Percentiles rank a stretch among this genome's conserved stretches.
Evolutionary conservation across 2,797 vertebrate species (phyloP).

Genomic region (Silurus lanzhouensis): DNA sequence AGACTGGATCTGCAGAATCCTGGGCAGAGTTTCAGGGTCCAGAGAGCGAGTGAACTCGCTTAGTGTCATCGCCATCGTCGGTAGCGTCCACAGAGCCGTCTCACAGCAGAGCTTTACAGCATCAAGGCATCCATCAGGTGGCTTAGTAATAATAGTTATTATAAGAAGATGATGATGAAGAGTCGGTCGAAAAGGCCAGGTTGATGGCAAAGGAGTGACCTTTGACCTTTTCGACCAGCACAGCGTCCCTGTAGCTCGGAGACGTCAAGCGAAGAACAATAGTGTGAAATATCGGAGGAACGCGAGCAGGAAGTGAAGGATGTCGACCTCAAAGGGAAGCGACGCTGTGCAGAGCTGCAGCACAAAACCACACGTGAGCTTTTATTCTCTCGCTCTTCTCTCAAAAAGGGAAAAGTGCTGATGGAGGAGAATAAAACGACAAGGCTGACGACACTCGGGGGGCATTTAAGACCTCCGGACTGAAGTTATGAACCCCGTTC

Average conservation of each 20-base stretch:
- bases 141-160: not conserved
- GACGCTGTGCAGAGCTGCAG: conserved; percentile 25
- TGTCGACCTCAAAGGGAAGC: conserved; percentile 8
- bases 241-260: not conserved
- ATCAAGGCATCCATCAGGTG: not conserved
- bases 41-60: conserved; percentile 77
- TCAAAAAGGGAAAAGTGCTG: conserved; percentile 8
- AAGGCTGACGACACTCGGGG: too few relatives aligned
- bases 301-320: conserved; percentile 43
- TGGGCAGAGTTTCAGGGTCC: conserved; percentile 76
- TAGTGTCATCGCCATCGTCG: conserved; percentile 76
- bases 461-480: not conserved
- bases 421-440: not conserved
- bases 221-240: conserved; percentile 11
- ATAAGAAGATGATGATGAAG: not conserved
- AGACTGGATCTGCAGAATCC: conserved; percentile 82
- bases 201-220: conserved; percentile 10
- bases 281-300: conserved; percentile 28
- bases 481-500: not conserved
- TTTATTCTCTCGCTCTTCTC: not conserved
- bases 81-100: not conserved
- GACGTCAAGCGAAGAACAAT: not conserved
- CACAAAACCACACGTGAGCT: conserved; percentile 17
- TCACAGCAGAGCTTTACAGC: not conserved
- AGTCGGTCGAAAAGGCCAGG: not conserved